A percentile compares a stretch with the other conserved stretches of the same genome.
Conservation (phyloP, 2,888 invertebrate genomes). For the Morpho deidamia region DNA sequence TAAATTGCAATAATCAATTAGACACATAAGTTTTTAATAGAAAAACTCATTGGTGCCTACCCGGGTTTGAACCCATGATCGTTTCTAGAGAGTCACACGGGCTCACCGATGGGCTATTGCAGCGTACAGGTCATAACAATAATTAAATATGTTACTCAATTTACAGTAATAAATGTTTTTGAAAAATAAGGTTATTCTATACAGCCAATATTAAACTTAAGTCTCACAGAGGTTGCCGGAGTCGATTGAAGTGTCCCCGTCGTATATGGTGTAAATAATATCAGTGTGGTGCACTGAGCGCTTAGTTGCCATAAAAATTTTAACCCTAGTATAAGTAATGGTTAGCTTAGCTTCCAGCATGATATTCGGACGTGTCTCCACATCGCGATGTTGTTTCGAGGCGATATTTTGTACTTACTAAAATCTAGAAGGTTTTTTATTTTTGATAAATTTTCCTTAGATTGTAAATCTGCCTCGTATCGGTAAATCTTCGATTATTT, state of each 20-base stretch:
- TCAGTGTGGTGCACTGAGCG: slow-evolving; percentile 66
- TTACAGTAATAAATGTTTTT: too few relatives aligned
- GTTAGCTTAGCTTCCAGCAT: slow-evolving; percentile 18
- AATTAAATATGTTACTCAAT: too few relatives aligned
- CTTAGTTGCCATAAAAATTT: slow-evolving; percentile 75
- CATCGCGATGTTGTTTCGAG: slow-evolving; percentile 12
- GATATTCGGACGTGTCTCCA: slow-evolving; percentile 27
- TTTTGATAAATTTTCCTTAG: neutral
- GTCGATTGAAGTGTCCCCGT: slow-evolving; percentile 11
- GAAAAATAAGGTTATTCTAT: too few relatives aligned
- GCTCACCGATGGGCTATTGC: too few relatives aligned
- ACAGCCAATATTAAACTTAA: too few relatives aligned
- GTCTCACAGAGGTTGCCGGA: neutral
- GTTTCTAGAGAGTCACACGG: too few relatives aligned
- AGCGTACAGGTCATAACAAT: too few relatives aligned
- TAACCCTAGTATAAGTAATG: slow-evolving; percentile 68
- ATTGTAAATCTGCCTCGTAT: neutral
- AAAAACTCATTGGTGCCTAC: too few relatives aligned
- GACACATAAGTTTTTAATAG: too few relatives aligned
- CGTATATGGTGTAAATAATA: slow-evolving; percentile 58
- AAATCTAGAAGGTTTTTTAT: slow-evolving; percentile 8
- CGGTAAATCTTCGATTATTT: neutral
- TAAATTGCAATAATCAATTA: too few relatives aligned
- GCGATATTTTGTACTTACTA: slow-evolving; percentile 26
- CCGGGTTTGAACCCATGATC: too few relatives aligned